Evolutionary conservation across 1,140 invertebrate genomes (phyloP).

Genomic region (Macrostomum lignano): DNA sequence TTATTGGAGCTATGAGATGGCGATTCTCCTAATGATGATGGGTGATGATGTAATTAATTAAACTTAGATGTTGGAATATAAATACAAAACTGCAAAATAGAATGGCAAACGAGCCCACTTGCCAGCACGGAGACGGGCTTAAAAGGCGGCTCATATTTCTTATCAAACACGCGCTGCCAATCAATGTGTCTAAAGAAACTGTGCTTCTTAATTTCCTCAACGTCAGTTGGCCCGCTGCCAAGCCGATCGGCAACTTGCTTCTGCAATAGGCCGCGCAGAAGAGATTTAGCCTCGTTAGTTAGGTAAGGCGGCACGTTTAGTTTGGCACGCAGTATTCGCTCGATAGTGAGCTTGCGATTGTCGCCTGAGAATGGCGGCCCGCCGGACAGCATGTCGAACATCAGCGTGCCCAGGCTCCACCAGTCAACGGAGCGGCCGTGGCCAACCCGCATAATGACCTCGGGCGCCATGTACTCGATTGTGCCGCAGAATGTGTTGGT

Average conservation of each 20-base stretch:
- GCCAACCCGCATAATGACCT: slow-evolving; percentile 84
- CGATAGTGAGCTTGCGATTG: slow-evolving; percentile 1
- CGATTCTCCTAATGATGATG: too few relatives aligned
- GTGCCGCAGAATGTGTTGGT: slow-evolving; percentile 86
- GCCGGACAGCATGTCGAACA: slow-evolving; percentile 27
- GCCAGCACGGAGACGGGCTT: too few relatives aligned
- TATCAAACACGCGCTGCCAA: too few relatives aligned
- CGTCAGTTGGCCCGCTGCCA: slow-evolving; percentile 29
- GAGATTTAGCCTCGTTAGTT: neutral
- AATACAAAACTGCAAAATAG: too few relatives aligned
- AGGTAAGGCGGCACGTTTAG: neutral
- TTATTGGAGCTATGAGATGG: too few relatives aligned
- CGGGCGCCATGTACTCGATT: slow-evolving; percentile 82
- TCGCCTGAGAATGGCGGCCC: neutral
- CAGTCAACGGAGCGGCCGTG: slow-evolving; percentile 91
- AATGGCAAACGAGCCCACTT: too few relatives aligned
- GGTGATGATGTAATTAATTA: too few relatives aligned
- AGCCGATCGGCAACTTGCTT: slow-evolving; percentile 37
- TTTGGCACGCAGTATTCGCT: neutral
- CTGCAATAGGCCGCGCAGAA: slow-evolving; percentile 28
- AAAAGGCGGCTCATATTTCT: too few relatives aligned
- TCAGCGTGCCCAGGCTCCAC: slow-evolving; percentile 94
- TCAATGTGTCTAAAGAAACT: slow-evolving; percentile 37
- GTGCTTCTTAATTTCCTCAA: slow-evolving; percentile 41
- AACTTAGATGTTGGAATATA: too few relatives aligned